Conservation (phyloP, 2,888 invertebrate genomes). For the Lochmaea capreae region DNA sequence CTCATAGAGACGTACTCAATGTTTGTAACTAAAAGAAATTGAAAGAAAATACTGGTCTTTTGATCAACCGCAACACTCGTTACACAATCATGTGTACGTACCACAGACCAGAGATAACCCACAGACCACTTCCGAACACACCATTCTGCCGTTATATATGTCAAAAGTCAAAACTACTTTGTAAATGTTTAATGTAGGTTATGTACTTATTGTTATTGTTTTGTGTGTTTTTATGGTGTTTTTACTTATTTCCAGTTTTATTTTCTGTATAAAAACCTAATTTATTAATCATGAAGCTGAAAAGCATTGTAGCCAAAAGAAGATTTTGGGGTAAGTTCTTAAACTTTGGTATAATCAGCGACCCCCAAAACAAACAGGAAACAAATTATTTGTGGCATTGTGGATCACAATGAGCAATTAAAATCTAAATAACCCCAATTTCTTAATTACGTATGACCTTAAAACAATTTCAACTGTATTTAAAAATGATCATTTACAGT, state of each 20-base stretch:
- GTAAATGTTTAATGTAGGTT: constrained; percentile 10
- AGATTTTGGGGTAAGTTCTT: not conserved
- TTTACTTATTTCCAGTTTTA: not conserved
- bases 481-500: too few species aligned
- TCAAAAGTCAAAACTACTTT: constrained; percentile 7
- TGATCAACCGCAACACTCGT: too few species aligned
- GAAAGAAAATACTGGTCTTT: too few species aligned
- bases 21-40: too few species aligned
- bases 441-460: not conserved
- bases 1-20: too few species aligned
- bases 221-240: not conserved
- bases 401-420: not conserved
- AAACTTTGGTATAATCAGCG: not conserved
- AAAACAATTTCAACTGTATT: not conserved
- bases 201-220: constrained; percentile 15
- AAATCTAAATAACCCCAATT: not conserved
- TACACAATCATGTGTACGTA: too few species aligned
- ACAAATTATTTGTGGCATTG: not conserved
- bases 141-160: not conserved
- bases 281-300: not conserved
- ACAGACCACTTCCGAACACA: not conserved
- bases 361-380: constrained; percentile 3
- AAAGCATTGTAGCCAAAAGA: not conserved
- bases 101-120: too few species aligned
- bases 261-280: not conserved